Evolutionary conservation across 2,888 invertebrate genomes (phyloP).

Genomic region (Rhopalosiphum nymphaeae): DNA sequence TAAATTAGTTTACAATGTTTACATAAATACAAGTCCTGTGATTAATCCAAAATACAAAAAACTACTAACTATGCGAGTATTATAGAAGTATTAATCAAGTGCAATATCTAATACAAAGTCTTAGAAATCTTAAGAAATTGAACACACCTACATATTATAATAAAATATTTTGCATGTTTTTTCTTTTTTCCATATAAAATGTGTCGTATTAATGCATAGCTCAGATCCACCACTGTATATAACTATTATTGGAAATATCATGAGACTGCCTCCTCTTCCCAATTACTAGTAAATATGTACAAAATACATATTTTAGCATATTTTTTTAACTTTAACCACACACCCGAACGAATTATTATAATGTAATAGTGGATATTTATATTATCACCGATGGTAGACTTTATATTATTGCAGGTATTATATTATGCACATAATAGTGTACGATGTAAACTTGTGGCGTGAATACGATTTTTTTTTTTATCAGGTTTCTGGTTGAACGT

Average conservation of each 20-base stretch:
- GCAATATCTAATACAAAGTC: background rate
- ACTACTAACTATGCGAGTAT: background rate
- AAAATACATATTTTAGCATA: background rate
- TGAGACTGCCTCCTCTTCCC: background rate
- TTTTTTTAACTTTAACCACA: background rate
- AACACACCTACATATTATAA: background rate
- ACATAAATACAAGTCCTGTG: background rate
- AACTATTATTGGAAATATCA: background rate
- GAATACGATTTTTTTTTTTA: background rate
- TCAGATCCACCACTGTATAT: background rate
- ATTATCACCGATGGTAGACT: background rate
- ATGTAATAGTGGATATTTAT: background rate
- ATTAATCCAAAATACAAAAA: background rate
- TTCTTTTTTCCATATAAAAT: too few species aligned
- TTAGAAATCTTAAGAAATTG: background rate
- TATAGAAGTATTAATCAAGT: background rate
- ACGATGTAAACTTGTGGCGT: background rate
- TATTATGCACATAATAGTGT: background rate
- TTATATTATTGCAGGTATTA: background rate
- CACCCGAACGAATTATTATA: background rate
- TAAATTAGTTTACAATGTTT: background rate
- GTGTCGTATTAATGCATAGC: background rate
- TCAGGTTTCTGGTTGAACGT: conserved; percentile 13
- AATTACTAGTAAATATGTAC: background rate
- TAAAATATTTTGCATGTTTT: background rate